phyloP scores from a whole-genome alignment of 2,797 vertebrate species.

The Artibeus jamaicensis region DNA sequence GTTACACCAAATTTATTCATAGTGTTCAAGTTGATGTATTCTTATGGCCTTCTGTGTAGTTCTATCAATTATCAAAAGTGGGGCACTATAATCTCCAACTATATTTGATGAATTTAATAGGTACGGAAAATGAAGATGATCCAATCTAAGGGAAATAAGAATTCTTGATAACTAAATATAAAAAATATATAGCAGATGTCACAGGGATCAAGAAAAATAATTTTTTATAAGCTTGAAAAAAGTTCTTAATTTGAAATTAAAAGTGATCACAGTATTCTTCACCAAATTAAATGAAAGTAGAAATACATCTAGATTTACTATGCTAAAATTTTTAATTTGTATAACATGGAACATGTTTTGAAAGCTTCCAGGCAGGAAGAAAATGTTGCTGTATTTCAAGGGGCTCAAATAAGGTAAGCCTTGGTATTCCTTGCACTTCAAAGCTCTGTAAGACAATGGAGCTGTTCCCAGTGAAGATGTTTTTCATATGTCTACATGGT shows the following conservation, averaged over 20 bases:
- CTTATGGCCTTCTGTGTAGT: background rate
- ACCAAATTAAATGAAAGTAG: background rate
- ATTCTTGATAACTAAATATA: background rate
- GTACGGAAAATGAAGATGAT: background rate
- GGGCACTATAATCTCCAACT: background rate
- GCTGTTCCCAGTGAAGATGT: background rate
- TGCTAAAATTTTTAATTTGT: background rate
- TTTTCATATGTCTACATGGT: background rate
- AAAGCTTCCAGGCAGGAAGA: background rate
- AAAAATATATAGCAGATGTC: background rate
- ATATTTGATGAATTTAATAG: background rate
- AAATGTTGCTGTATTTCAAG: background rate
- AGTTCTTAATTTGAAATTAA: background rate
- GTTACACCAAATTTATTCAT: background rate
- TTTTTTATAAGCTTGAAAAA: constrained; percentile 1
- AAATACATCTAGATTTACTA: background rate
- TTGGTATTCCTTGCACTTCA: background rate
- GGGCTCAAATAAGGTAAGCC: background rate
- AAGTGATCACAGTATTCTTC: background rate
- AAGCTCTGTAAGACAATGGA: background rate
- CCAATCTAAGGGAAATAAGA: background rate
- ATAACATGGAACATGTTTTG: background rate
- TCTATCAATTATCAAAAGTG: background rate
- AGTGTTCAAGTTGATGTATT: background rate
- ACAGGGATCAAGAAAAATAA: background rate